A percentile compares a stretch with the other conserved stretches of the same genome.
Conservation (phyloP, 2,797 vertebrate genomes). For the Bovichtus diacanthus region DNA sequence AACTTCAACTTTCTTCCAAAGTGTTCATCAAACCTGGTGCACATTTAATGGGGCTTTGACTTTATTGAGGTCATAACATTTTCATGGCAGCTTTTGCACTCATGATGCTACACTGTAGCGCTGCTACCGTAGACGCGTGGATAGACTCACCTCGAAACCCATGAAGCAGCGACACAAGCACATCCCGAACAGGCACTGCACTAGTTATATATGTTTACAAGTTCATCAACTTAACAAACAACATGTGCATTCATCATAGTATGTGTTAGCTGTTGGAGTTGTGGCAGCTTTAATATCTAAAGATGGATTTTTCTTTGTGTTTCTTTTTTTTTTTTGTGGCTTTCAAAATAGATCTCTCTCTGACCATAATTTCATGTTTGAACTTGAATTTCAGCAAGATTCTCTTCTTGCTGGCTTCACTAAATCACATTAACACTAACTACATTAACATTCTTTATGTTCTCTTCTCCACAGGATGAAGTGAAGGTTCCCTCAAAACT, state of each 20-base stretch:
- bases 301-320: neutral
- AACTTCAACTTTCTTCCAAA: too few species aligned
- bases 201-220: too few species aligned
- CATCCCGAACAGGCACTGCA: too few species aligned
- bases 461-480: conserved; percentile 89
- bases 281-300: neutral
- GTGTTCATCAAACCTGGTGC: too few species aligned
- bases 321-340: neutral
- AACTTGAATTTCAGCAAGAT: neutral
- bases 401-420: neutral
- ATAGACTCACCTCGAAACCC: too few species aligned
- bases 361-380: neutral
- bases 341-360: neutral
- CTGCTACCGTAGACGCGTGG: too few species aligned
- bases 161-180: too few species aligned
- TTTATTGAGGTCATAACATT: too few species aligned
- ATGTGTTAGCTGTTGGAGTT: too few species aligned
- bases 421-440: neutral
- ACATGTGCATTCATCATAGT: neutral
- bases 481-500: conserved; percentile 93
- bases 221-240: neutral
- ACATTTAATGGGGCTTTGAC: too few species aligned
- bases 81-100: too few species aligned
- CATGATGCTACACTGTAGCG: too few species aligned
- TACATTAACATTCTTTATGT: conserved; percentile 14